These are phyloP conservation scores for Valencia hispanica DNA, from an alignment of 2,797 vertebrate species.

Conservation along the genomic window DNA sequence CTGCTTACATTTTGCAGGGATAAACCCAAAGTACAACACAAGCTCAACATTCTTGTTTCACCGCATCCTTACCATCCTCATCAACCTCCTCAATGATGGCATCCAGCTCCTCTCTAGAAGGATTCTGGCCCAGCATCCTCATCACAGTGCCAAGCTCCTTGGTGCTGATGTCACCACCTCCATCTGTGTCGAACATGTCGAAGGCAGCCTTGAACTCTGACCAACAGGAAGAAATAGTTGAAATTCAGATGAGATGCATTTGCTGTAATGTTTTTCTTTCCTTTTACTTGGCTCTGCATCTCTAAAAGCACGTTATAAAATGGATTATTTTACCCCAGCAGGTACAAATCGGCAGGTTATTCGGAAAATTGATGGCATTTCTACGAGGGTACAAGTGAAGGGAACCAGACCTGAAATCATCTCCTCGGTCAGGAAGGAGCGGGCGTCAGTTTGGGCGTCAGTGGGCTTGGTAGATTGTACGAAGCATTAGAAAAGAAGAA, in stretches of 20 bases:
- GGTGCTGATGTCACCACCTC: constrained; percentile 98
- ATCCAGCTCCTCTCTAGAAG: constrained; percentile 96
- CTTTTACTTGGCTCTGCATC: background rate
- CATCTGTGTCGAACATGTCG: constrained; percentile 98
- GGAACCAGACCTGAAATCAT: constrained; percentile 90
- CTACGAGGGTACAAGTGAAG: background rate
- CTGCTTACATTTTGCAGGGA: background rate
- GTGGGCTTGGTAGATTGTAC: constrained; percentile 81
- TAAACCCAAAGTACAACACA: background rate
- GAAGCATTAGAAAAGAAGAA: background rate
- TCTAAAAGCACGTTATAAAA: background rate
- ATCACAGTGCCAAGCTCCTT: constrained; percentile 98
- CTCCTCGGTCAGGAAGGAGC: constrained; percentile 97
- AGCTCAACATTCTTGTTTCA: background rate
- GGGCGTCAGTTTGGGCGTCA: constrained; percentile 93
- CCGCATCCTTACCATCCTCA: constrained; percentile 89
- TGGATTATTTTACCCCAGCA: background rate
- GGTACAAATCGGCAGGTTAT: background rate
- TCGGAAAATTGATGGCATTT: background rate
- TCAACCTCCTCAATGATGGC: constrained; percentile 99
- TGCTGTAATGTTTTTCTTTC: background rate
- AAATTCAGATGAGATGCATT: background rate
- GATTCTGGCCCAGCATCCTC: constrained; percentile 98
- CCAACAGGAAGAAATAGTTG: background rate
- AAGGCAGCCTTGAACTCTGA: constrained; percentile 99